phyloP scores from a whole-genome alignment of 2,888 invertebrate genomes.

The Hesperia comma region DNA sequence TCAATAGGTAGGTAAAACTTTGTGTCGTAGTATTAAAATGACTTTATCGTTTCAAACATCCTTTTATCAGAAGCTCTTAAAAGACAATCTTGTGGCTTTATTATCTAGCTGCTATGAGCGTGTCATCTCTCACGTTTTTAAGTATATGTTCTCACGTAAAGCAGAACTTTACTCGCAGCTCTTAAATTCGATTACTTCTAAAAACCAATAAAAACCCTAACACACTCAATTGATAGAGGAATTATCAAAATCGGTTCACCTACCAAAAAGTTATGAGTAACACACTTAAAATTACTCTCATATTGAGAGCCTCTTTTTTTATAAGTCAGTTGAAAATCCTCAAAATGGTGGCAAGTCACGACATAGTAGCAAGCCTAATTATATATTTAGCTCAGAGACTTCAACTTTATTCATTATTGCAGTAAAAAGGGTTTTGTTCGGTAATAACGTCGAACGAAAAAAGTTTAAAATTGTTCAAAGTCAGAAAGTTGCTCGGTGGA shows the following conservation, averaged over 20 bases:
- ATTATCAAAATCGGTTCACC: no score
- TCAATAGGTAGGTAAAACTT: neutral
- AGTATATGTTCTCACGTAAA: neutral
- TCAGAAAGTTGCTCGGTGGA: slow-evolving; percentile 24
- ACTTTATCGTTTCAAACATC: slow-evolving; percentile 3
- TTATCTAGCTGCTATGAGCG: neutral
- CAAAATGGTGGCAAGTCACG: no score
- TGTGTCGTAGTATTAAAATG: neutral
- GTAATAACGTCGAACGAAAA: slow-evolving; percentile 39
- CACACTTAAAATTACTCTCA: no score
- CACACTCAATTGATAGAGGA: no score
- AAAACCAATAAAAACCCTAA: slow-evolving; percentile 5
- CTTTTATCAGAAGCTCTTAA: neutral
- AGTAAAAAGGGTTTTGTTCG: no score
- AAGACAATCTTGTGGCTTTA: slow-evolving; percentile 1
- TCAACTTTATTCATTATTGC: no score
- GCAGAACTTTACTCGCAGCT: neutral
- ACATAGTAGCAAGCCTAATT: no score
- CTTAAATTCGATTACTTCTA: neutral
- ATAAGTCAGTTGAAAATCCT: no score
- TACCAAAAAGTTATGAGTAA: no score
- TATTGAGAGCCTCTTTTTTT: no score
- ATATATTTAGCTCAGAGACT: no score
- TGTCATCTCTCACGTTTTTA: neutral
- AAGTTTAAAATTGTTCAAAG: slow-evolving; percentile 41